Conservation (phyloP, 2,113 vertebrate species). For the Arenaria interpres region DNA sequence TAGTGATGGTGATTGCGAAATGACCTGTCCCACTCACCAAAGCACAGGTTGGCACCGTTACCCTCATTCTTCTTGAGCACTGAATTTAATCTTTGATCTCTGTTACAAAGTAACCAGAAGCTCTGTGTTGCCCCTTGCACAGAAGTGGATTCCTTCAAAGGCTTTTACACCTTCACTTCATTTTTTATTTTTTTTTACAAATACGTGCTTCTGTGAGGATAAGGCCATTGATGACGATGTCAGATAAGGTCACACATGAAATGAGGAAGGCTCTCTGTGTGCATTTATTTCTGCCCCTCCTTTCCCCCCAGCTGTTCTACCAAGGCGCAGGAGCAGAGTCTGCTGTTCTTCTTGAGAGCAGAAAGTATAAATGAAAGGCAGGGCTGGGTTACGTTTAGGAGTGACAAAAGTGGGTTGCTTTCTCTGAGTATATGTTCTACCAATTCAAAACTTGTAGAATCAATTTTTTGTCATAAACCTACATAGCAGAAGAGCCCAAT, state of each 20-base stretch:
- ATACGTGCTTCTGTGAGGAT: neutral
- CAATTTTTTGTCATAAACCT: neutral
- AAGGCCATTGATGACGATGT: neutral
- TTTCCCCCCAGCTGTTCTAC: neutral
- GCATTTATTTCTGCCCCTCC: neutral
- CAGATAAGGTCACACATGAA: neutral
- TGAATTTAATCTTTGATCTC: neutral
- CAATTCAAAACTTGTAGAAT: neutral
- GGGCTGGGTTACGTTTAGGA: neutral
- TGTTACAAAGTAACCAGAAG: neutral
- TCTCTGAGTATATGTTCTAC: neutral
- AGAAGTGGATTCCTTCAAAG: neutral
- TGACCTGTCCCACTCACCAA: rapidly evolving
- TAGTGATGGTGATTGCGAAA: neutral
- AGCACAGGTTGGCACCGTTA: rapidly evolving
- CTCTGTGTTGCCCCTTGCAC: neutral
- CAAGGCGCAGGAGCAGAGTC: neutral
- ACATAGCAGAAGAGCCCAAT: neutral
- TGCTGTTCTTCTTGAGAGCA: neutral
- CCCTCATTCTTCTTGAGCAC: neutral
- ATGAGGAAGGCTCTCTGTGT: neutral
- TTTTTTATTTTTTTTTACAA: neutral
- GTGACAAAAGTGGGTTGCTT: neutral
- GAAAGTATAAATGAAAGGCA: neutral
- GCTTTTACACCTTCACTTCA: neutral